Conservation (phyloP, 2,888 invertebrate genomes). For the Synanthedon andrenaeformis region DNA sequence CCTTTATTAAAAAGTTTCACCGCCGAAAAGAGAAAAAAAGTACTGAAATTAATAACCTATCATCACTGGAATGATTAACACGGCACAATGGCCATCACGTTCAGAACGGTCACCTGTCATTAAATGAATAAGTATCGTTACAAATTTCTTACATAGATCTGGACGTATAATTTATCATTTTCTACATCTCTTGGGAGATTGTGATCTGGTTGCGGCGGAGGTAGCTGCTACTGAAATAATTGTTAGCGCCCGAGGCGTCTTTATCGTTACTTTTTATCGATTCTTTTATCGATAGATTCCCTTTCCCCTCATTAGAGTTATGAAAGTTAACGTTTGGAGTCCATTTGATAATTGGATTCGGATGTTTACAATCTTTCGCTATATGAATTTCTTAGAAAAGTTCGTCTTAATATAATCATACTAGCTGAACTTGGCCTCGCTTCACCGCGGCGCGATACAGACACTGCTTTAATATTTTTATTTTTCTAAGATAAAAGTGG, state of each 20-base stretch:
- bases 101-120: constrained; percentile 31
- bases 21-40: constrained; percentile 1
- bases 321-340: not conserved
- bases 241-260: constrained; percentile 35
- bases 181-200: constrained; percentile 16
- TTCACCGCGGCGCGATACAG: too few species aligned
- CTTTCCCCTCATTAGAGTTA: not conserved
- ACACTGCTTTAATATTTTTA: too few species aligned
- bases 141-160: constrained; percentile 1
- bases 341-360: not conserved
- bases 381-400: too few species aligned
- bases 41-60: constrained; percentile 34
- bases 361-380: too few species aligned
- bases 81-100: constrained; percentile 30
- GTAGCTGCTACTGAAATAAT: constrained; percentile 41
- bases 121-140: constrained; percentile 18
- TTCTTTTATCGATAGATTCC: constrained; percentile 5
- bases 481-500: too few species aligned
- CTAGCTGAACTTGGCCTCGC: too few species aligned
- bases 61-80: constrained; percentile 35
- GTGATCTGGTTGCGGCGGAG: constrained; percentile 22
- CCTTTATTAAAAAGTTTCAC: constrained; percentile 1
- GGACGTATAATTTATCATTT: constrained; percentile 17
- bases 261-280: constrained; percentile 11
- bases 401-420: too few species aligned